Evolutionary conservation across 2,888 invertebrate genomes (phyloP).

Genomic region (Dioctria linearis): DNA sequence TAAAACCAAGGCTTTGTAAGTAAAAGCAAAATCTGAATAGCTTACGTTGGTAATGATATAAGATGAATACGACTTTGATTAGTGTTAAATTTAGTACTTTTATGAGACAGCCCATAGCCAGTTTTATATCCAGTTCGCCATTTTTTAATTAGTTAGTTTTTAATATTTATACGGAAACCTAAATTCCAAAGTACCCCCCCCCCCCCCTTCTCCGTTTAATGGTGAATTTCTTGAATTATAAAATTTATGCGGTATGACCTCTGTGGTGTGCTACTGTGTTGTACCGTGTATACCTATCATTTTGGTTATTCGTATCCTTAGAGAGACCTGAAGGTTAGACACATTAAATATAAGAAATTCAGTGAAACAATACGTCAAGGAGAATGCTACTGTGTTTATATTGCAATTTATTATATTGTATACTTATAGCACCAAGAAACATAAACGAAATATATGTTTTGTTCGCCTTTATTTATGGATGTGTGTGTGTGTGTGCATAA

Average conservation of each 20-base stretch:
- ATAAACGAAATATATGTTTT: conserved; percentile 29
- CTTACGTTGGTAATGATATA: too few relatives aligned
- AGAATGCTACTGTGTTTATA: conserved; percentile 22
- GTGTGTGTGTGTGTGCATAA: not conserved
- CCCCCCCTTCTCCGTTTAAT: too few relatives aligned
- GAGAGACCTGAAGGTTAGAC: not conserved
- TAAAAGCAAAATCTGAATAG: too few relatives aligned
- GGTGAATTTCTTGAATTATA: conserved; percentile 9
- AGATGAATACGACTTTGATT: too few relatives aligned
- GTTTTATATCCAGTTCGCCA: too few relatives aligned
- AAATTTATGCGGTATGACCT: conserved; percentile 23
- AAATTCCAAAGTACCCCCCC: too few relatives aligned
- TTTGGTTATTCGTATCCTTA: not conserved
- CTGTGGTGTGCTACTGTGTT: not conserved
- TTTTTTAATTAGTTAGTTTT: too few relatives aligned
- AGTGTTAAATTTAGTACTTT: too few relatives aligned
- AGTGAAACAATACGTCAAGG: conserved; percentile 15
- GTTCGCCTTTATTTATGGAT: conserved; percentile 41
- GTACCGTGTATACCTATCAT: conserved; percentile 17
- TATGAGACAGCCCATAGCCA: too few relatives aligned
- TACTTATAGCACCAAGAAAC: conserved; percentile 13
- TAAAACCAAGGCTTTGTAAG: too few relatives aligned
- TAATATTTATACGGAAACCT: too few relatives aligned
- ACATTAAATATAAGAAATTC: not conserved
- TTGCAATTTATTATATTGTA: conserved; percentile 20